phyloP scores from a whole-genome alignment of 1,140 invertebrate genomes.

The Nephila pilipes region DNA sequence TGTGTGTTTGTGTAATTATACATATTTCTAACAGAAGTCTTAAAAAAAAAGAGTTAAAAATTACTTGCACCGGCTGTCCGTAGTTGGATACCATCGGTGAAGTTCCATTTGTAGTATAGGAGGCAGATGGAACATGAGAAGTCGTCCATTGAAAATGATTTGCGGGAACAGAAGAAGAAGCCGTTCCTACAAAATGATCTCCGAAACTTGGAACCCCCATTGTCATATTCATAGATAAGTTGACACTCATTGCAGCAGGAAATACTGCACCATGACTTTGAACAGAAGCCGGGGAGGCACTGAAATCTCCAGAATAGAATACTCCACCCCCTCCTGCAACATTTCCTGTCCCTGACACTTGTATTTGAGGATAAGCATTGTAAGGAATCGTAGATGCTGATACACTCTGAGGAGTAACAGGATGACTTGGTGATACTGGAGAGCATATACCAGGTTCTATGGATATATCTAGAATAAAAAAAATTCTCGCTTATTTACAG shows the following conservation, averaged over 20 bases:
- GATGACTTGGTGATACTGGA: slow-evolving; percentile 84
- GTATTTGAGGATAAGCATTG: slow-evolving; percentile 64
- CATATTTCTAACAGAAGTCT: background rate
- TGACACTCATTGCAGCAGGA: slow-evolving; percentile 73
- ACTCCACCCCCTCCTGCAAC: slow-evolving; percentile 25
- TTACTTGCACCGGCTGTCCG: slow-evolving; percentile 73
- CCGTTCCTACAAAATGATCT: slow-evolving; percentile 64
- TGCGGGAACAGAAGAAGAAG: slow-evolving; percentile 45
- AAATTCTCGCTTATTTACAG: background rate
- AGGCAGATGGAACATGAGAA: slow-evolving; percentile 81
- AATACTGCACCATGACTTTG: slow-evolving; percentile 20
- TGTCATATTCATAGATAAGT: slow-evolving; percentile 78
- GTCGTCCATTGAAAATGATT: slow-evolving; percentile 49
- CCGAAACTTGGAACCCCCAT: slow-evolving; percentile 49
- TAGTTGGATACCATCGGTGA: slow-evolving; percentile 51
- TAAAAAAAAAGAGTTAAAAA: slow-evolving; percentile 6
- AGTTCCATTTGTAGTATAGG: slow-evolving; percentile 41
- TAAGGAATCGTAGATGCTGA: slow-evolving; percentile 44
- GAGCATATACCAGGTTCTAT: slow-evolving; percentile 84
- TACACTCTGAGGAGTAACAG: slow-evolving; percentile 81
- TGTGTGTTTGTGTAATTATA: no score
- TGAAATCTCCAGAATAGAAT: slow-evolving; percentile 43
- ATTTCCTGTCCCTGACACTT: slow-evolving; percentile 57
- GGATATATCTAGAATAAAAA: slow-evolving; percentile 98
- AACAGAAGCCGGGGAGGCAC: background rate